Evolutionary conservation across 2,113 vertebrate genomes (phyloP).

Genomic region (Chaetura pelagica): DNA sequence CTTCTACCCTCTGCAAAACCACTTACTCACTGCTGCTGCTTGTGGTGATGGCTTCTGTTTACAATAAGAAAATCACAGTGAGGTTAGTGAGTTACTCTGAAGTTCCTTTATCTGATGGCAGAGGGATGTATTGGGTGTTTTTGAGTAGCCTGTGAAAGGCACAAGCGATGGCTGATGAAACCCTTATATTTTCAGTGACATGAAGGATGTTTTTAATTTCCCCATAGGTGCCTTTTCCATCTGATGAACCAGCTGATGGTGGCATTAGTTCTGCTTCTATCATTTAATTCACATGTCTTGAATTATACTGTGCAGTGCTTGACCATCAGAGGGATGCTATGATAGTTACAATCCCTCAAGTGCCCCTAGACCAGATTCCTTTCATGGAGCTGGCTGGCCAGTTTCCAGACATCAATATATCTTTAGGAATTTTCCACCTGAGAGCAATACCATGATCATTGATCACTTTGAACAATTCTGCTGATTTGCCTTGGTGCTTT

Average conservation of each 20-base stretch:
- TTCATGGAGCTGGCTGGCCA: neutral
- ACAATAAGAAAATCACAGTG: neutral
- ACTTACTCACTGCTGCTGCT: neutral
- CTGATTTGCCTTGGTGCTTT: neutral
- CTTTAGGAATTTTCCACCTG: neutral
- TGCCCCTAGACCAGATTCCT: neutral
- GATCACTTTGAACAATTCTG: neutral
- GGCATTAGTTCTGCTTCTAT: constrained; percentile 36
- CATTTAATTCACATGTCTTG: neutral
- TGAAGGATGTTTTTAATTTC: constrained; percentile 67
- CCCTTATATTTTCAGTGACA: neutral
- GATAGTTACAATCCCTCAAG: neutral
- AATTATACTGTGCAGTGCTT: neutral
- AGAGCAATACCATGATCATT: neutral
- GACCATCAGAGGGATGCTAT: constrained; percentile 9
- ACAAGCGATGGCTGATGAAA: neutral
- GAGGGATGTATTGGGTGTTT: neutral
- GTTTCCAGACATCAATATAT: neutral
- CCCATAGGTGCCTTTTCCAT: constrained; percentile 34
- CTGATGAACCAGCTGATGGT: constrained; percentile 47
- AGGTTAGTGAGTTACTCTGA: neutral
- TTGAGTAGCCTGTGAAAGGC: neutral
- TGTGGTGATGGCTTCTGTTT: neutral
- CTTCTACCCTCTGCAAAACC: neutral
- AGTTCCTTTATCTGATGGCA: neutral